phyloP scores from a whole-genome alignment of 37 sponge, comb jelly and placozoan species.

The Aphrocallistes beatrix region DNA sequence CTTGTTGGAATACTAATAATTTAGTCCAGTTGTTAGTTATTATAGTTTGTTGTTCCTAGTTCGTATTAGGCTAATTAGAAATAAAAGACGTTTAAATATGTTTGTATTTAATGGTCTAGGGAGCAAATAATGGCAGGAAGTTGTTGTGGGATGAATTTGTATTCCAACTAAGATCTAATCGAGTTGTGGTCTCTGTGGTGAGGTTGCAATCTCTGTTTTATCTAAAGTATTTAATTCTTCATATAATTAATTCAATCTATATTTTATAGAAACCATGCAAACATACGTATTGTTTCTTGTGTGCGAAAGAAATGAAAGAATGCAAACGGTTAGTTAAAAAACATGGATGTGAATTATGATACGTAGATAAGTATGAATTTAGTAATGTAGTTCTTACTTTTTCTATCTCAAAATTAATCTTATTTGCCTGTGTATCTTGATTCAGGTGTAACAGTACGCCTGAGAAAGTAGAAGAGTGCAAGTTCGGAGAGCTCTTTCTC shows the following conservation, averaged over 20 bases:
- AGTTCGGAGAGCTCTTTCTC: slow-evolving; percentile 12
- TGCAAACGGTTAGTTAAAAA: background rate
- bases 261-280: slow-evolving; percentile 15
- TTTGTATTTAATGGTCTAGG: background rate
- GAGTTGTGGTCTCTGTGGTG: slow-evolving; percentile 16
- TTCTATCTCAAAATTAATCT: background rate
- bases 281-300: background rate
- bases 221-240: background rate
- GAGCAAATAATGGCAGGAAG: background rate
- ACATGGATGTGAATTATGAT: background rate
- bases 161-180: background rate
- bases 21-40: background rate
- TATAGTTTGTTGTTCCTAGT: background rate
- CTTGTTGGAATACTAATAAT: background rate
- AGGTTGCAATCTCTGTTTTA: slow-evolving; percentile 16
- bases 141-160: background rate
- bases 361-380: background rate
- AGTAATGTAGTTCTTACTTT: background rate
- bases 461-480: slow-evolving; percentile 6
- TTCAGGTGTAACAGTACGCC: slow-evolving; percentile 12
- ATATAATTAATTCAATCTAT: background rate
- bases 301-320: slow-evolving; percentile 1
- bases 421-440: too few relatives aligned
- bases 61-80: background rate
- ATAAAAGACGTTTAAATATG: background rate